phyloP scores from a whole-genome alignment of 2,888 invertebrate genomes.

The Eristalis tenax region DNA sequence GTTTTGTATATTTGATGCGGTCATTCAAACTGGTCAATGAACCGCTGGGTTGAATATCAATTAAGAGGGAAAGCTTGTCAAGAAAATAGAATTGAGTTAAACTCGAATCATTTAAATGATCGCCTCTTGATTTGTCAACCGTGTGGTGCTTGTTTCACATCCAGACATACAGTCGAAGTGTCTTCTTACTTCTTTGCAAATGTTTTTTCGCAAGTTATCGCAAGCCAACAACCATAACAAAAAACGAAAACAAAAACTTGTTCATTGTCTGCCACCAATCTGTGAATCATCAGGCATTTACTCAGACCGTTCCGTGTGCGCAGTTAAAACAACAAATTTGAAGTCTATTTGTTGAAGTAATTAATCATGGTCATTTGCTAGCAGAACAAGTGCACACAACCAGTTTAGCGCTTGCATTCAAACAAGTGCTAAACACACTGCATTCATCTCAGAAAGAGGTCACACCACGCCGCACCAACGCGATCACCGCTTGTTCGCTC shows the following conservation, averaged over 20 bases:
- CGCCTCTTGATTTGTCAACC: no score
- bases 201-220: no score
- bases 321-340: not conserved
- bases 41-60: not conserved
- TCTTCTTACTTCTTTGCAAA: no score
- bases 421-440: constrained; percentile 5
- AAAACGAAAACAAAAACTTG: not conserved
- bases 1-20: not conserved
- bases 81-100: no score
- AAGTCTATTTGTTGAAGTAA: not conserved
- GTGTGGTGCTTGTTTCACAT: no score
- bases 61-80: not conserved
- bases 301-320: not conserved
- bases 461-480: not conserved
- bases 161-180: no score
- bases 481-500: not conserved
- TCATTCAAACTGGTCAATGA: not conserved
- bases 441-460: not conserved
- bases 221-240: not conserved
- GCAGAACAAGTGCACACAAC: not conserved
- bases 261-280: not conserved
- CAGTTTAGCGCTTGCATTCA: constrained; percentile 11
- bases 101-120: no score
- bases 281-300: not conserved
- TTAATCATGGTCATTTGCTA: constrained; percentile 11